These are phyloP conservation scores for Chelon auratus DNA, from an alignment of 2,797 vertebrate species.

Conservation along the genomic window DNA sequence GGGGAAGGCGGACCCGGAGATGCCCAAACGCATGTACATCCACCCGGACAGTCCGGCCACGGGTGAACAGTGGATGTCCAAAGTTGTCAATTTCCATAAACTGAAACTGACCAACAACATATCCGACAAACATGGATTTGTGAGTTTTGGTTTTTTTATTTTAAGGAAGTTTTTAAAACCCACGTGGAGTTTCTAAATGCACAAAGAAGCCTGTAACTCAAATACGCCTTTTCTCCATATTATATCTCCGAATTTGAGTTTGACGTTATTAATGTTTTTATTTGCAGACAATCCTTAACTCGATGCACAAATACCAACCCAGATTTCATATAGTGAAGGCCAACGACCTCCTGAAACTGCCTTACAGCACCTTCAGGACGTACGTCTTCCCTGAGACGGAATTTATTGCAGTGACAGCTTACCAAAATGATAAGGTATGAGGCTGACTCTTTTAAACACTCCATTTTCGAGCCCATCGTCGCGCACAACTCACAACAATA, in stretches of 20 bases:
- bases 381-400: constrained; percentile 93
- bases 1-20: constrained; percentile 95
- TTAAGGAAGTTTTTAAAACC: neutral
- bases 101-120: constrained; percentile 97
- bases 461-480: too few species aligned
- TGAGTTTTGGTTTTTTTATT: constrained; percentile 77
- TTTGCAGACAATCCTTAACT: constrained; percentile 93
- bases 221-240: neutral
- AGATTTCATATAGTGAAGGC: constrained; percentile 92
- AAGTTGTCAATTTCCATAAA: constrained; percentile 94
- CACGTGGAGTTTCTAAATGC: neutral
- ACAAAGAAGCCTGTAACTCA: neutral
- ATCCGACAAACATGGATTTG: constrained; percentile 95
- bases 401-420: constrained; percentile 96
- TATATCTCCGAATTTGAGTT: neutral
- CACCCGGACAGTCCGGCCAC: constrained; percentile 95
- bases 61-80: constrained; percentile 96
- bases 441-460: neutral
- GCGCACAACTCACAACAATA: too few species aligned
- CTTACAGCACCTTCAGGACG: constrained; percentile 93
- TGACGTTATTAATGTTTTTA: neutral
- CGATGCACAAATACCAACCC: constrained; percentile 97
- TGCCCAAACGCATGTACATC: constrained; percentile 95
- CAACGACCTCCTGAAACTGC: constrained; percentile 92
- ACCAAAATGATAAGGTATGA: constrained; percentile 94